Evolutionary conservation across 2,113 vertebrate species (phyloP), one percentile per base, ranked within the genome.

Genomic region (Psilopsiagon aurifrons): DNA sequence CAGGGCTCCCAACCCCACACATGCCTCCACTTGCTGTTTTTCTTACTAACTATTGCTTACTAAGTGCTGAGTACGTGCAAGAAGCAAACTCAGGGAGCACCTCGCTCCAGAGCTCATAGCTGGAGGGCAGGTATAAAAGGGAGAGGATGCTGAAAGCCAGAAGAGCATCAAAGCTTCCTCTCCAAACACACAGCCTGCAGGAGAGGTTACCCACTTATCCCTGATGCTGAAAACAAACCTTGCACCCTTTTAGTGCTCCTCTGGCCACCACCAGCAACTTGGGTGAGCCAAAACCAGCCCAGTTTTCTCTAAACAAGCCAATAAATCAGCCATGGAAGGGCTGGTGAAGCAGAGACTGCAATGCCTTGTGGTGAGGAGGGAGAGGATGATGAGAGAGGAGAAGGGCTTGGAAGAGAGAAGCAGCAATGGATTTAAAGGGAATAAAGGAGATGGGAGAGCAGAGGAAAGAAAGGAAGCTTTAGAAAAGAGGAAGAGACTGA

Each of bases 311-410:
- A 55, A 85, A 83, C 1, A 13, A 95, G 70, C 55, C 41, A 80
- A 95, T 94, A 97, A 90, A 96, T 96, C 92, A 94, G 95, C 6
- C 3, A 3, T 16, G 18, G 63, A 90, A 96, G 55, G 78, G 88
- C 52, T 77, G 69, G 92, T 7, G 16, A 80, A 95, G 87, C 27
- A 94, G 60, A 92, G 66, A 88, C 88, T 92, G 90, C 80, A 54
- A 44, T 94, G 81, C 68, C 78, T 6, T 7, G 74, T 20, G 1
- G 76, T 9, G 2, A 51, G 2, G 27, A 68, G 49, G 74, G 46
- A 70, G 73, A 78, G 78, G 86, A 80, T 85, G 86, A 79, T 51
- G 93, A 91, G 62, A 77, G 71, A 81, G 67, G 47, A 81, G 52
- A 88, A 90, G 47, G 37, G 83, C 37, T 89, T 13, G 70, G 73